Evolutionary conservation across 2,888 invertebrate genomes (phyloP), one percentile per base, ranked within the genome.

Genomic region (Fragum sueziense): DNA sequence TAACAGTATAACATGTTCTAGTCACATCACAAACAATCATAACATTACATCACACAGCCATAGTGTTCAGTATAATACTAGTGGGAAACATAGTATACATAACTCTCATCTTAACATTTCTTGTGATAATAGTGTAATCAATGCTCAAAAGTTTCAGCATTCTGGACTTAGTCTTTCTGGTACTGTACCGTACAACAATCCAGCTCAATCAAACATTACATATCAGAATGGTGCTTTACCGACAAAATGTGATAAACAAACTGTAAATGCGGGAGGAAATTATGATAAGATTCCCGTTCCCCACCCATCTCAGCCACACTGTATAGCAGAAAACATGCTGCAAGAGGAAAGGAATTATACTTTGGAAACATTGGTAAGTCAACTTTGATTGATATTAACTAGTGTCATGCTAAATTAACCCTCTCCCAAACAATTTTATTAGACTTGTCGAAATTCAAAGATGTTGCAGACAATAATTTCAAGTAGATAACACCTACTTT

Each of bases 301-400:
- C 9, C 37, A 29, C 7, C 41, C 47, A 41, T 22, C 68, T 1
- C 34, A 67, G 52, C 17, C n/a, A 11, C 14, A 52, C 0, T 77
- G 74, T 62, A 67, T 77, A 31, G 71, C 76, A 11, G 74, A 77
- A n/a, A 57, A 27, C 31, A 34, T 80, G 37, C 54, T 74, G 52
- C 57, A 62, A 22, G 80, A 80, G 33, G 77, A 80, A 51, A 68
- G 17, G 25, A n/a, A 34, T 1, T 74, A 76, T 27, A 71, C 76
- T 29, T 25, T 61, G 20, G 76, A 77, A n/a, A 29, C 34, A 9
- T 33, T 80, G 74, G 80, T 80, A 47, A 61, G 79, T n/a, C n/a
- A n/a, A n/a, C n/a, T n/a, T n/a, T n/a, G n/a, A n/a, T n/a, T n/a
- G n/a, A n/a, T n/a, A n/a, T n/a, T n/a, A n/a, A n/a, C n/a, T n/a